phyloP scores from a whole-genome alignment of 2,113 vertebrate genomes.

The Nerophis ophidion region DNA sequence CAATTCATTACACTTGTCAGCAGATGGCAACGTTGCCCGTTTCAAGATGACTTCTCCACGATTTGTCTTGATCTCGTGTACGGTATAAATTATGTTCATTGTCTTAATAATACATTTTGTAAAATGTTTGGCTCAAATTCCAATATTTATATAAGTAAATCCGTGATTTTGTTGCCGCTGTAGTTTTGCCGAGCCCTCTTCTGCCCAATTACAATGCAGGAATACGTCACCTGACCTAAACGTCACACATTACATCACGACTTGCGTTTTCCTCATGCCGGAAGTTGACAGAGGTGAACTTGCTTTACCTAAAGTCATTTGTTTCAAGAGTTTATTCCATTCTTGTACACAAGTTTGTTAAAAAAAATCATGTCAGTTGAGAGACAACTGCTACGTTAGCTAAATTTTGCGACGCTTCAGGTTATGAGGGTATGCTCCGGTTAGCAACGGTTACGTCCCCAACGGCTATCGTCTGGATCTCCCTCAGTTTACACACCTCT shows the following conservation, averaged over 20 bases:
- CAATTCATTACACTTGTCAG: too few species aligned
- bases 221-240: constrained; percentile 12
- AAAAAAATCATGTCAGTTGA: neutral
- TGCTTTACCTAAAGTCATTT: neutral
- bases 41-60: too few species aligned
- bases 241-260: neutral
- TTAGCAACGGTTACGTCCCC: neutral
- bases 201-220: constrained; percentile 16
- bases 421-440: neutral
- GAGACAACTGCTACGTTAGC: neutral
- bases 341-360: neutral
- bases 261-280: neutral
- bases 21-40: too few species aligned
- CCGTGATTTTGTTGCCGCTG: too few species aligned
- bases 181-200: too few species aligned
- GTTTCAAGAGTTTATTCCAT: neutral
- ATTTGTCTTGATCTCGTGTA: too few species aligned
- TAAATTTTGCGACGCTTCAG: neutral
- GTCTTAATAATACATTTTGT: too few species aligned
- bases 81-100: too few species aligned
- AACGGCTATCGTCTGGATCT: neutral
- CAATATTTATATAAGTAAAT: too few species aligned
- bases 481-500: neutral
- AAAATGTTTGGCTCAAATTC: too few species aligned
- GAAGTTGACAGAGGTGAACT: constrained; percentile 24